Percentiles rank a stretch among this genome's conserved stretches.
These are phyloP conservation scores for Heliconius cydno DNA, from an alignment of 2,888 invertebrate genomes.

Conservation along the genomic window DNA sequence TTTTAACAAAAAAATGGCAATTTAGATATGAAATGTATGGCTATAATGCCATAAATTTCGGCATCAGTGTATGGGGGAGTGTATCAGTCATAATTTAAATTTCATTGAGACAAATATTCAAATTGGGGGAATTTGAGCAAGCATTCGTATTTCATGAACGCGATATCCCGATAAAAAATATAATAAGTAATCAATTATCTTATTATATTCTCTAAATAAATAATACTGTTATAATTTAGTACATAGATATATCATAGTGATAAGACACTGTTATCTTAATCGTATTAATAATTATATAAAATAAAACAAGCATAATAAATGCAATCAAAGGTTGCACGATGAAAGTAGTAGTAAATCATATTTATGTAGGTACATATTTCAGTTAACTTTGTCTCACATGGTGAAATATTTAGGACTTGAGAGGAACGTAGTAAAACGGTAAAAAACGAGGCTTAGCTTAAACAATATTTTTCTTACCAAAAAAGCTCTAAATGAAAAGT, in stretches of 20 bases:
- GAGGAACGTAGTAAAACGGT: background rate
- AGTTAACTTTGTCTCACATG: background rate
- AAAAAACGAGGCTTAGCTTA: background rate
- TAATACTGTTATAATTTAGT: background rate
- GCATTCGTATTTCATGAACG: constrained; percentile 24
- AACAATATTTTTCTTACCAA: background rate
- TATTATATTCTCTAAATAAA: background rate
- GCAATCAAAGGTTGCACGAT: no score
- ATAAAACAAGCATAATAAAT: no score
- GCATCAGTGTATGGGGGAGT: constrained; percentile 60
- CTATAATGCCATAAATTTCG: constrained; percentile 65
- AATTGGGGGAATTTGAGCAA: constrained; percentile 68
- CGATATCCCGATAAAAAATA: background rate
- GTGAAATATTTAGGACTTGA: background rate
- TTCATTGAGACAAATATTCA: constrained; percentile 82
- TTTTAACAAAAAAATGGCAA: background rate
- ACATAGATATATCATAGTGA: background rate
- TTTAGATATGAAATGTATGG: background rate
- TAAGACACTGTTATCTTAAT: background rate
- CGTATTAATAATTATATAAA: no score
- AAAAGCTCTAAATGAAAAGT: background rate
- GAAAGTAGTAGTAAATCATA: no score
- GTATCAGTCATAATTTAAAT: constrained; percentile 74
- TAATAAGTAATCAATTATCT: background rate
- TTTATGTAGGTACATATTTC: no score